Evolutionary conservation across 2,113 vertebrate species (phyloP).

Genomic region (Melospiza georgiana): DNA sequence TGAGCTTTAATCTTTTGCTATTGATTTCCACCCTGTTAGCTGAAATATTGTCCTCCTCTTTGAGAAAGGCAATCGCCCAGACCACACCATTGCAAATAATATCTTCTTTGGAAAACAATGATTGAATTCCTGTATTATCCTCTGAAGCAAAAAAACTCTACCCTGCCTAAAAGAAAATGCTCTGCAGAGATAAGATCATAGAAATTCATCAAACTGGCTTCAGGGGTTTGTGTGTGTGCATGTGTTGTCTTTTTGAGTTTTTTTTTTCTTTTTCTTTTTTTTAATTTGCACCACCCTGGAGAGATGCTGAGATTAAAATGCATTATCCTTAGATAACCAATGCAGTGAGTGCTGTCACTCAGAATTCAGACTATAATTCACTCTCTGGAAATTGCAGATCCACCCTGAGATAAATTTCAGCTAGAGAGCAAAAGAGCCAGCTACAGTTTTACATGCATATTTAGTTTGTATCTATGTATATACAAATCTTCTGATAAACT

Average conservation of each 20-base stretch:
- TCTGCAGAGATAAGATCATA: slow-evolving; percentile 29
- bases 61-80: slow-evolving; percentile 41
- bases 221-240: neutral
- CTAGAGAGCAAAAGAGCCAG: neutral
- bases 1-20: slow-evolving; percentile 68
- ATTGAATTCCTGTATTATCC: slow-evolving; percentile 55
- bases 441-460: slow-evolving; percentile 18
- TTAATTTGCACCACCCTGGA: neutral
- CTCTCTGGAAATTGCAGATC: neutral
- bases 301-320: slow-evolving; percentile 4
- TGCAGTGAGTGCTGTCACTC: neutral
- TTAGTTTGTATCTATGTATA: slow-evolving; percentile 29
- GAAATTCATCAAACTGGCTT: slow-evolving; percentile 42
- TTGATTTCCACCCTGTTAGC: slow-evolving; percentile 66
- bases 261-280: neutral
- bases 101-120: slow-evolving; percentile 62
- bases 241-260: neutral
- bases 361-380: slow-evolving; percentile 16
- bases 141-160: slow-evolving; percentile 28
- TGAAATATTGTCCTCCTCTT: slow-evolving; percentile 55
- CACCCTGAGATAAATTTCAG: neutral
- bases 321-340: neutral
- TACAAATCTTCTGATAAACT: slow-evolving; percentile 60
- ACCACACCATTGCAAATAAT: slow-evolving; percentile 46
- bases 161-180: slow-evolving; percentile 31